These are phyloP conservation scores for Bombycilla garrulus DNA, from an alignment of 2,113 vertebrate species.

Conservation along the genomic window DNA sequence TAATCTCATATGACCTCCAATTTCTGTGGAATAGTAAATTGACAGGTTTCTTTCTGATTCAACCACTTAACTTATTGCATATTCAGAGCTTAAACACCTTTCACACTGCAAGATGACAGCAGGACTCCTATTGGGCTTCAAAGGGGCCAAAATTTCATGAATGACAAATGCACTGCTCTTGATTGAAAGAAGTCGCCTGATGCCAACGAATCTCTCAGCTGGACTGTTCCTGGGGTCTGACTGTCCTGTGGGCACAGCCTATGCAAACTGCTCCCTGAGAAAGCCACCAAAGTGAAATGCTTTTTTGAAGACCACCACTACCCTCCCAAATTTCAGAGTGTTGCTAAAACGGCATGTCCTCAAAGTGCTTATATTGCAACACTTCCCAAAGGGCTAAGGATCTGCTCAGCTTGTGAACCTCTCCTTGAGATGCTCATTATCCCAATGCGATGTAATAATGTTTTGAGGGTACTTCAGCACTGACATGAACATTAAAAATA, in stretches of 20 bases:
- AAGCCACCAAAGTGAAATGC: neutral
- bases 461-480: neutral
- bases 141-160: neutral
- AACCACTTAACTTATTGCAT: neutral
- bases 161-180: neutral
- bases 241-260: neutral
- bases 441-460: neutral
- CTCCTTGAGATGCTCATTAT: neutral
- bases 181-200: neutral
- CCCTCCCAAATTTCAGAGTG: neutral
- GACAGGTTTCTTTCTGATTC: neutral
- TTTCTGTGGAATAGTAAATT: neutral
- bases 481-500: neutral
- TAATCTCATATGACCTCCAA: neutral
- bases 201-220: neutral
- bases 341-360: neutral
- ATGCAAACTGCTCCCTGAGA: neutral
- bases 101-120: neutral
- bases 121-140: neutral
- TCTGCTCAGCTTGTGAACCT: neutral
- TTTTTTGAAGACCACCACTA: neutral
- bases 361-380: neutral
- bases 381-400: neutral
- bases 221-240: neutral
- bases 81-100: neutral